Evolutionary conservation across 2,888 invertebrate genomes (phyloP).

Genomic region (Epirrita christyi): DNA sequence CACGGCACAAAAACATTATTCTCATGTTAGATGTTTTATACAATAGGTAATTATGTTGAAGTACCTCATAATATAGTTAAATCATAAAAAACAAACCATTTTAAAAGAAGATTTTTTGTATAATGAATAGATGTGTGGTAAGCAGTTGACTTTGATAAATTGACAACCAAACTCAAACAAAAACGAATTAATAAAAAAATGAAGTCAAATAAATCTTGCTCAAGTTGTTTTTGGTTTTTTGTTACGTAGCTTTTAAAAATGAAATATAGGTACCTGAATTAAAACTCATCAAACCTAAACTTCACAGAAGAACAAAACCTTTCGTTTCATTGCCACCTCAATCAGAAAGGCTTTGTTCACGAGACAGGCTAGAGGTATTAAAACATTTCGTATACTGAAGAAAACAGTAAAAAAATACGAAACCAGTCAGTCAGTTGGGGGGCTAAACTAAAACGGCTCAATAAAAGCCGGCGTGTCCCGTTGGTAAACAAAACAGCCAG

Average conservation of each 20-base stretch:
- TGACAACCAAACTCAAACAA: too few relatives aligned
- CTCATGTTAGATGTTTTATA: conserved; percentile 41
- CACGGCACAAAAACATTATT: conserved; percentile 45
- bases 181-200: too few relatives aligned
- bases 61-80: not conserved
- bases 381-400: conserved; percentile 26
- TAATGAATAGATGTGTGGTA: too few relatives aligned
- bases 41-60: not conserved
- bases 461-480: conserved; percentile 74
- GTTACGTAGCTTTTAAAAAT: not conserved
- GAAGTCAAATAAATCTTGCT: too few relatives aligned
- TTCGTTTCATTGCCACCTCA: conserved; percentile 30
- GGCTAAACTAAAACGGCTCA: conserved; percentile 72
- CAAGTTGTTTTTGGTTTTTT: too few relatives aligned
- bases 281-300: conserved; percentile 22
- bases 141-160: too few relatives aligned
- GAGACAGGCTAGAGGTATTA: conserved; percentile 23
- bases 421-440: conserved; percentile 60
- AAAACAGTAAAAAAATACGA: conserved; percentile 53
- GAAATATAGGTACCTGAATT: conserved; percentile 9
- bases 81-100: conserved; percentile 3
- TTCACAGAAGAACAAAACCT: conserved; percentile 21
- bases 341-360: conserved; percentile 32
- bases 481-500: conserved; percentile 80
- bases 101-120: too few relatives aligned